Conservation (phyloP, 2,888 invertebrate genomes). For the Nebria brevicollis region DNA sequence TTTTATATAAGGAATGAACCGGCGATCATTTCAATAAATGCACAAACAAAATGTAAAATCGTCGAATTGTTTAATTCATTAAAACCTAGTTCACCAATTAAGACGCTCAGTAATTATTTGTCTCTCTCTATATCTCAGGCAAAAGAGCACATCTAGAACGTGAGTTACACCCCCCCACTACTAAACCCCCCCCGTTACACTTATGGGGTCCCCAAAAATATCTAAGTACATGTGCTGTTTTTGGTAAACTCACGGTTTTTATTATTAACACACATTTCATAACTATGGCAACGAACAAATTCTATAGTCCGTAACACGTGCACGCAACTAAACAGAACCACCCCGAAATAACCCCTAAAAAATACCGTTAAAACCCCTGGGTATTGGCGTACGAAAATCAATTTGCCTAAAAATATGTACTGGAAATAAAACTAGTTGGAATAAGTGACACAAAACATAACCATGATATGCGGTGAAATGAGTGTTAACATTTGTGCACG, state of each 20-base stretch:
- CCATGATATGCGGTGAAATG: background rate
- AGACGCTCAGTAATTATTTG: background rate
- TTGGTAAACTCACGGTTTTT: no score
- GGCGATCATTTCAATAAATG: background rate
- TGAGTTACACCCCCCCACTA: background rate
- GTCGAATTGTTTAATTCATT: background rate
- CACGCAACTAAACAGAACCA: background rate
- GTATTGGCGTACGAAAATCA: no score
- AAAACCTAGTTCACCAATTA: background rate
- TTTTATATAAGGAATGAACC: background rate
- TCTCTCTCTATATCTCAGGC: no score
- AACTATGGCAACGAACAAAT: background rate
- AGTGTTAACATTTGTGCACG: background rate
- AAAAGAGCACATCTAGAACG: no score
- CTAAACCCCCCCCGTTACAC: background rate
- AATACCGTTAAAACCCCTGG: no score
- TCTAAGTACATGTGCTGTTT: background rate
- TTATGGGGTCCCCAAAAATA: background rate
- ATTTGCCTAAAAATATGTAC: no score
- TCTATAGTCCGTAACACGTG: background rate
- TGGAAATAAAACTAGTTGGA: no score
- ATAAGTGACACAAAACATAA: no score
- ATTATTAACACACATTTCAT: background rate
- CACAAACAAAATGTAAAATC: slow-evolving; percentile 12
- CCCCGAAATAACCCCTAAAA: background rate